Percentiles rank a stretch among this genome's conserved stretches.
phyloP scores from a whole-genome alignment of 2,797 vertebrate genomes.

The Sparidentex hasta region DNA sequence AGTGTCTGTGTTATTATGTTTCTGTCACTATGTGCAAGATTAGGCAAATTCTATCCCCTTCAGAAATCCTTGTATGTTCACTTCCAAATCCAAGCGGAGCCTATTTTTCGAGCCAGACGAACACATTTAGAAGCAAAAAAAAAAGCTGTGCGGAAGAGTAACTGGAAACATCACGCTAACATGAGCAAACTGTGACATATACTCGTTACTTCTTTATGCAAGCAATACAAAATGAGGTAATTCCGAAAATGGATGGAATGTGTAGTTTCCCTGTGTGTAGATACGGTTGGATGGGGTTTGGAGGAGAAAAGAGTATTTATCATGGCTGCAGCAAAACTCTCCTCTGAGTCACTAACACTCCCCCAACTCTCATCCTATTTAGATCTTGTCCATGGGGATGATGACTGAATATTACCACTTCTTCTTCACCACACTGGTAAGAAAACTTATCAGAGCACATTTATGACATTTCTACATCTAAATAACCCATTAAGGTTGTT shows the following conservation, averaged over 20 bases:
- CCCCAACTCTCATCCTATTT: slow-evolving; percentile 31
- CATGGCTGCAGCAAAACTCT: slow-evolving; percentile 19
- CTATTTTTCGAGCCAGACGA: slow-evolving; percentile 59
- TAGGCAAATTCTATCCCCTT: slow-evolving; percentile 59
- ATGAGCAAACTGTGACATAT: slow-evolving; percentile 49
- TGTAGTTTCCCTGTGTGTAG: slow-evolving; percentile 21
- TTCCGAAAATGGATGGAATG: slow-evolving; percentile 28
- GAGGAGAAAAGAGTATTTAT: slow-evolving; percentile 20
- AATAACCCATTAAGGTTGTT: neutral
- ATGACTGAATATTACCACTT: slow-evolving; percentile 99
- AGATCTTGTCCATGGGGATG: slow-evolving; percentile 97
- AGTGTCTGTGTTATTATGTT: slow-evolving; percentile 20
- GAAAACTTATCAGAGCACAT: slow-evolving; percentile 44
- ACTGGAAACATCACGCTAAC: slow-evolving; percentile 44
- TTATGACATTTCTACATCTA: neutral
- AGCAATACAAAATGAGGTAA: slow-evolving; percentile 34
- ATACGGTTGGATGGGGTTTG: slow-evolving; percentile 6
- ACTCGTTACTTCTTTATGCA: slow-evolving; percentile 40
- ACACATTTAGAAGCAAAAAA: slow-evolving; percentile 49
- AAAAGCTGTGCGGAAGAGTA: slow-evolving; percentile 49
- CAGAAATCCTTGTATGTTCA: slow-evolving; percentile 59
- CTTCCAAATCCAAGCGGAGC: slow-evolving; percentile 61
- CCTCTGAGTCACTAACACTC: slow-evolving; percentile 14
- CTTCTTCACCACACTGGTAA: slow-evolving; percentile 99
- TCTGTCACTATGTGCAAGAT: slow-evolving; percentile 57